phyloP scores from a whole-genome alignment of 2,888 invertebrate genomes.

The Lamellibrachia columna region DNA sequence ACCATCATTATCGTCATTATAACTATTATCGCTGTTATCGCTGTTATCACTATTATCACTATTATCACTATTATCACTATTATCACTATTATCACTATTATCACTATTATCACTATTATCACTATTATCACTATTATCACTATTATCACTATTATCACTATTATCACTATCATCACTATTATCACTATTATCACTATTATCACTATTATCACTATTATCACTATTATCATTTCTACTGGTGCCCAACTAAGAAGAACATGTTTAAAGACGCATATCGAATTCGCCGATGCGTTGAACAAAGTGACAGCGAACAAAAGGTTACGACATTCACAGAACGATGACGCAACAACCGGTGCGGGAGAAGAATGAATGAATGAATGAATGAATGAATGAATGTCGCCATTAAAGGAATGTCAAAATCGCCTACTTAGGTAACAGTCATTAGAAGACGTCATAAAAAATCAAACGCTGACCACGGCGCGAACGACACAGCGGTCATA shows the following conservation, averaged over 20 bases:
- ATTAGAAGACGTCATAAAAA: conserved; percentile 11
- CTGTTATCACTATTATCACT: too few relatives aligned
- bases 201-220: neutral
- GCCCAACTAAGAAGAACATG: neutral
- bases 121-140: neutral
- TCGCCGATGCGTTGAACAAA: neutral
- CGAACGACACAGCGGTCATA: neutral
- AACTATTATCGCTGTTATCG: too few relatives aligned
- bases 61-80: neutral
- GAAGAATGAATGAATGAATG: neutral
- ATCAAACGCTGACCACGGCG: neutral
- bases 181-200: too few relatives aligned
- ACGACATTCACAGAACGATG: neutral
- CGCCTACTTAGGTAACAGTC: neutral
- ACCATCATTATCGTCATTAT: too few relatives aligned
- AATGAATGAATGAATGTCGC: neutral
- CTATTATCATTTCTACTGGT: neutral
- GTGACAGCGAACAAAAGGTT: neutral
- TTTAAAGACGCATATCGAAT: neutral
- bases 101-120: neutral
- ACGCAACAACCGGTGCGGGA: neutral
- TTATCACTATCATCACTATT: neutral
- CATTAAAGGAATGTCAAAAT: neutral
- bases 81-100: too few relatives aligned
- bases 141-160: neutral